Percentiles rank a stretch among this genome's conserved stretches.
Evolutionary conservation across 2,113 vertebrate genomes (phyloP).

Genomic region (Oncorhynchus nerka): DNA sequence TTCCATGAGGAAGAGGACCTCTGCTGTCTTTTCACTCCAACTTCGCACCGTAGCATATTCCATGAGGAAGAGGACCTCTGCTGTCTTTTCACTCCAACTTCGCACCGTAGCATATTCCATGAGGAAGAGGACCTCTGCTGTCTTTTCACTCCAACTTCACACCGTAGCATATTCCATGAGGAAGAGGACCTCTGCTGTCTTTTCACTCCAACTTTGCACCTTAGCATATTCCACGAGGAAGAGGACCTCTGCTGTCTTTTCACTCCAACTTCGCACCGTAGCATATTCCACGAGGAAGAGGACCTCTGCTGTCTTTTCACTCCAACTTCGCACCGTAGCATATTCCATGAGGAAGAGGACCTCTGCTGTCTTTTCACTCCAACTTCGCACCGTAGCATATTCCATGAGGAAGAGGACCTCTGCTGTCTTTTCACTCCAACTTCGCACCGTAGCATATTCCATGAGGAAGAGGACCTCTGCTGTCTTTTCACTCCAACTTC

Average conservation of each 20-base stretch:
- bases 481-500: background rate
- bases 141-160: background rate
- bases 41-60: background rate
- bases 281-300: background rate
- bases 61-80: background rate
- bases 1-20: background rate
- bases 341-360: background rate
- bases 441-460: background rate
- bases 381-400: background rate
- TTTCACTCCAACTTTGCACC: background rate
- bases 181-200: background rate
- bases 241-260: background rate
- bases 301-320: background rate
- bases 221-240: background rate
- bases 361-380: background rate
- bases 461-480: background rate
- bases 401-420: background rate
- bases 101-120: background rate
- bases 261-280: background rate
- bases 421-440: background rate
- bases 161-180: background rate
- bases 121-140: background rate
- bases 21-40: background rate
- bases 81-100: background rate
- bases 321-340: background rate